A percentile compares a stretch with the other conserved stretches of the same genome.
phyloP scores from a whole-genome alignment of 1,140 invertebrate species.

The Calephelis nemesis region DNA sequence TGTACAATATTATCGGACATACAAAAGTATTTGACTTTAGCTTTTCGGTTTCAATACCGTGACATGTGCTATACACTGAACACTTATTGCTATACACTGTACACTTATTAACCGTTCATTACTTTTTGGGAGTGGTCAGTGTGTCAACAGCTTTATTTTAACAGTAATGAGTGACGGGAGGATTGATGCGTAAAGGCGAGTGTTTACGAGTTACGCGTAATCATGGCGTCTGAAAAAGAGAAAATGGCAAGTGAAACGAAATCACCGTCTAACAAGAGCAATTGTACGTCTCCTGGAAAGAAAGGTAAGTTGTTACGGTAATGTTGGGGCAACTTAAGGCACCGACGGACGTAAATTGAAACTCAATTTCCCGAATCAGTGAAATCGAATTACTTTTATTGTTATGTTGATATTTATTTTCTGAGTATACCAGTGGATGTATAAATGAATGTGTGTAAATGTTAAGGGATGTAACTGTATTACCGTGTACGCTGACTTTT shows the following conservation, averaged over 20 bases:
- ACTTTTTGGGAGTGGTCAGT: slow-evolving; percentile 51
- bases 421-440: too few relatives aligned
- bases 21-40: too few relatives aligned
- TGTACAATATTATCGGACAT: background rate
- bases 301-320: slow-evolving; percentile 52
- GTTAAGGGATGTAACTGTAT: too few relatives aligned
- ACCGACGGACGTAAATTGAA: too few relatives aligned
- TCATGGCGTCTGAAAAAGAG: slow-evolving; percentile 70
- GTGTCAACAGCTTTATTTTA: slow-evolving; percentile 30
- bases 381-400: too few relatives aligned
- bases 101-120: slow-evolving; percentile 43
- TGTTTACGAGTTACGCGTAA: slow-evolving; percentile 39
- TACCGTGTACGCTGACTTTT: too few relatives aligned
- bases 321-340: background rate
- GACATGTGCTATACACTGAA: too few relatives aligned
- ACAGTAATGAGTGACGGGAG: slow-evolving; percentile 57
- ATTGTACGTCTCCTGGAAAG: slow-evolving; percentile 72
- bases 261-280: slow-evolving; percentile 70
- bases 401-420: too few relatives aligned
- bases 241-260: slow-evolving; percentile 69
- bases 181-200: slow-evolving; percentile 42
- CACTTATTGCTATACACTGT: background rate
- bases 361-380: too few relatives aligned
- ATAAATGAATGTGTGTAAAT: too few relatives aligned
- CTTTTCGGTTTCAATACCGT: too few relatives aligned